A percentile compares a stretch with the other conserved stretches of the same genome.
Conservation (phyloP, 2,888 invertebrate genomes). For the Patella caerulea region DNA sequence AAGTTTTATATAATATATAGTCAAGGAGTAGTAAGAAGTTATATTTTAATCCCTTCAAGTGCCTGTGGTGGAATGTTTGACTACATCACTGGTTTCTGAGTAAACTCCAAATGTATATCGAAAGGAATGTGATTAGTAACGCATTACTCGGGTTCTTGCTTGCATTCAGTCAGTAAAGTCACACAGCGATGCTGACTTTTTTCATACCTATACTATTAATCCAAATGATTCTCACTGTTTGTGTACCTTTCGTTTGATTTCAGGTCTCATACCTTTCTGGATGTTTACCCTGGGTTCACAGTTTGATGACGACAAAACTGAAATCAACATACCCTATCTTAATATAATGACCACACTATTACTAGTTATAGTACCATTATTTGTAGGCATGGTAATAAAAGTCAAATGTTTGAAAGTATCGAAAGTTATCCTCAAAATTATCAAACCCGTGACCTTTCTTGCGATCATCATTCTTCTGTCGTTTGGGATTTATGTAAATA, state of each 20-base stretch:
- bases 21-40: too few species aligned
- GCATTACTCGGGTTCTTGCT: too few species aligned
- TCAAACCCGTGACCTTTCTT: constrained; percentile 87
- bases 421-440: constrained; percentile 75
- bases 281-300: constrained; percentile 85
- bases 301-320: constrained; percentile 77
- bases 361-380: constrained; percentile 83
- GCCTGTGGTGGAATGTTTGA: too few species aligned
- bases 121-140: too few species aligned
- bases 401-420: constrained; percentile 77
- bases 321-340: constrained; percentile 83
- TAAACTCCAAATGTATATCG: too few species aligned
- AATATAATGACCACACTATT: constrained; percentile 83
- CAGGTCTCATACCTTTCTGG: constrained; percentile 92
- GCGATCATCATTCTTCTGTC: constrained; percentile 87
- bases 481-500: constrained; percentile 90
- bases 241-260: constrained; percentile 43
- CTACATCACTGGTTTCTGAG: too few species aligned
- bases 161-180: too few species aligned
- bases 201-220: too few species aligned
- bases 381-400: constrained; percentile 67
- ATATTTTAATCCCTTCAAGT: too few species aligned
- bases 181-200: too few species aligned
- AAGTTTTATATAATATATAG: too few species aligned
- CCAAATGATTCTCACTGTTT: too few species aligned